Evolutionary conservation across 2,113 vertebrate genomes (phyloP).

Genomic region (Ciconia maguari): DNA sequence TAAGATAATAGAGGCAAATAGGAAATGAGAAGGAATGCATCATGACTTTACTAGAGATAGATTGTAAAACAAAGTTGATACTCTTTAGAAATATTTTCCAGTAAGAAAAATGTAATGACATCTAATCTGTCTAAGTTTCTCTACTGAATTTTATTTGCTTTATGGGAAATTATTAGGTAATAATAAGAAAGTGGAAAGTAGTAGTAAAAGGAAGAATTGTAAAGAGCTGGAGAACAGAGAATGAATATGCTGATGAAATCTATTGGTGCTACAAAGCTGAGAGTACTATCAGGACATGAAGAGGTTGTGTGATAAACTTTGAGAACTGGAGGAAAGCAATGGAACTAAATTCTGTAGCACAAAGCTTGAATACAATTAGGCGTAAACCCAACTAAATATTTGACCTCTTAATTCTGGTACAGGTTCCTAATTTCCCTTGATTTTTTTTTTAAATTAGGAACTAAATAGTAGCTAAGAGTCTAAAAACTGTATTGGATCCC

Average conservation of each 20-base stretch:
- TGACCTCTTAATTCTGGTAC: neutral
- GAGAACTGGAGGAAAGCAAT: neutral
- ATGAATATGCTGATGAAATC: neutral
- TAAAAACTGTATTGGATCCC: neutral
- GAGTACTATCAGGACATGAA: neutral
- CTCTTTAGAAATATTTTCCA: neutral
- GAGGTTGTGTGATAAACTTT: neutral
- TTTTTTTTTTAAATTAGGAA: neutral
- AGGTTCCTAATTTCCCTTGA: neutral
- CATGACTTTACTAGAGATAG: neutral
- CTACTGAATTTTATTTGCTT: neutral
- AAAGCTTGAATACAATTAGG: neutral
- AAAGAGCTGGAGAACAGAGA: neutral
- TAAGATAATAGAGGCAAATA: neutral
- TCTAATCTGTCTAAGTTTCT: neutral
- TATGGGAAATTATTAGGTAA: neutral
- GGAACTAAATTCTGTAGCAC: neutral
- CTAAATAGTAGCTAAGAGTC: neutral
- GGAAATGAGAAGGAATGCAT: neutral
- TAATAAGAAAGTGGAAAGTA: neutral
- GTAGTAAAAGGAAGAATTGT: neutral
- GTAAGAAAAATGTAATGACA: neutral
- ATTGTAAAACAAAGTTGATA: neutral
- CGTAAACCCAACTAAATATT: neutral
- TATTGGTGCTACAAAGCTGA: neutral